Evolutionary conservation across 1,140 invertebrate species (phyloP), one percentile per base, ranked within the genome.

Genomic region (Caerostris extrusa): DNA sequence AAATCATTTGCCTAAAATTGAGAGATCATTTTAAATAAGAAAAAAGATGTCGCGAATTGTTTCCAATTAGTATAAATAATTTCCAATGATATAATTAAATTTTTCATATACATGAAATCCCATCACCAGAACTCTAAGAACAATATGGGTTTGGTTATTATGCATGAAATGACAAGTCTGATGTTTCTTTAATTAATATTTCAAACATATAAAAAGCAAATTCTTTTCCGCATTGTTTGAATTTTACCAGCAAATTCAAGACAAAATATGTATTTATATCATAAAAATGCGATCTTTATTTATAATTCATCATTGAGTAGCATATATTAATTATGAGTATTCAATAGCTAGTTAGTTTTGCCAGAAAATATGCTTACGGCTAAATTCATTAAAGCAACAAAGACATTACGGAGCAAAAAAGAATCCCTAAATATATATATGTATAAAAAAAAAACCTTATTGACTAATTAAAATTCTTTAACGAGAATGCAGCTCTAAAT

Each of bases 401-500:
- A 93, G 86, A 88, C 58, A 88, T 89, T 81, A 77, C 58, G 7
- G n/a, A 53, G 77, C 17, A 61, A 7, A 19, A 85, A 56, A 88
- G 53, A 71, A 58, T 14, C 6, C 19, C 58, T 91, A 71, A 91
- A 81, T 61, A 58, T 55, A 56, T 61, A 19, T 83, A 34, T 34
- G 34, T 2, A 34, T 34, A 81, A 10, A 64, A 69, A 92, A 93
- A 93, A 93, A 71, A 87, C 50, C 56, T 77, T 88, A 93, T 93
- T 93, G 92, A 93, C 92, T 93, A 93, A 93, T 93, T 93, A 88
- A 93, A 93, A 88, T 93, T 93, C 92, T 93, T 88, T 93, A 93
- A 93, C 82, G 86, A 93, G 92, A 77, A 89, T 55, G 86, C 67
- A 81, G 83, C 69, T 93, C 86, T 81, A 89, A 93, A 93, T 93